A percentile compares a stretch with the other conserved stretches of the same genome.
phyloP scores from a whole-genome alignment of 2,797 vertebrate species.

The Aulostomus chinensis region DNA sequence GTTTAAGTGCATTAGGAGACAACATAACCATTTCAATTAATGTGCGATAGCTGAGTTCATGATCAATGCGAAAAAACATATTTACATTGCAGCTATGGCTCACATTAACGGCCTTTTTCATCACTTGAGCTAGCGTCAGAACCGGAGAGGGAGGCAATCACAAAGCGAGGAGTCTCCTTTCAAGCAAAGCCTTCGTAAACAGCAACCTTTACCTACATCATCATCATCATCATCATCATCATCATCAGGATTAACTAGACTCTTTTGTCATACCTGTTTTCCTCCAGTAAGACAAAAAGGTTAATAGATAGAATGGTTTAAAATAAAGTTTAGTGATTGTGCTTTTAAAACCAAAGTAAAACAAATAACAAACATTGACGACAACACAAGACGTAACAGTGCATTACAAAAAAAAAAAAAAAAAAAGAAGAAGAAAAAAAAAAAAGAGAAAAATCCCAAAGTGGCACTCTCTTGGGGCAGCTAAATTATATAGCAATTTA shows the following conservation, averaged over 20 bases:
- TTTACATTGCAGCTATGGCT: conserved; percentile 79
- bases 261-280: conserved; percentile 87
- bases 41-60: conserved; percentile 75
- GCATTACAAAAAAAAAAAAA: conserved; percentile 90
- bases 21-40: conserved; percentile 69
- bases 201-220: conserved; percentile 87
- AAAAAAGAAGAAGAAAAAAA: too few relatives aligned
- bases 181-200: conserved; percentile 78
- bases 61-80: conserved; percentile 74
- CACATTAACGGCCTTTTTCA: conserved; percentile 68
- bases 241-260: conserved; percentile 92
- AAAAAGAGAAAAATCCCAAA: conserved; percentile 86
- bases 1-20: conserved; percentile 84
- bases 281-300: conserved; percentile 94
- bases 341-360: conserved; percentile 99
- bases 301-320: conserved; percentile 99
- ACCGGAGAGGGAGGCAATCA: conserved; percentile 69
- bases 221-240: conserved; percentile 90
- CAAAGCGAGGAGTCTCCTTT: conserved; percentile 71
- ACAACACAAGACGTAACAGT: conserved; percentile 91
- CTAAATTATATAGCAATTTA: conserved; percentile 93
- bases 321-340: conserved; percentile 99
- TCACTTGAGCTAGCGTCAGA: conserved; percentile 61
- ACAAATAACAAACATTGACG: conserved; percentile 82
- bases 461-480: conserved; percentile 93